phyloP scores from a whole-genome alignment of 2,797 vertebrate genomes.

The Ceryle rudis region DNA sequence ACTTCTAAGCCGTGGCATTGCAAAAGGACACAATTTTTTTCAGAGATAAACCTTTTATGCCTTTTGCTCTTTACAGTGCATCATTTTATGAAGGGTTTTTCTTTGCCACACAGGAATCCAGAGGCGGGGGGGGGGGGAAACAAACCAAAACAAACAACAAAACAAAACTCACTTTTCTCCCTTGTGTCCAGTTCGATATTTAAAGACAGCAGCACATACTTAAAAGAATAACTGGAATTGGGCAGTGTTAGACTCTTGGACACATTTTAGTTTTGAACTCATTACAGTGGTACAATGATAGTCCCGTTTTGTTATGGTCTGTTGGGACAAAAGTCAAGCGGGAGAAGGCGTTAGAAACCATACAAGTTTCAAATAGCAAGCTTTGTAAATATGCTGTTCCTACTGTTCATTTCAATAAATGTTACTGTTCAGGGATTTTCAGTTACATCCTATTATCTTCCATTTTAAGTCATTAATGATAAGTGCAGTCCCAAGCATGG shows the following conservation, averaged over 20 bases:
- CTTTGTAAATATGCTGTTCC: background rate
- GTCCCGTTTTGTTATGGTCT: background rate
- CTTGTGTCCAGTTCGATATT: background rate
- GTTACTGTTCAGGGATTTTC: background rate
- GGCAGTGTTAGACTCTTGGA: background rate
- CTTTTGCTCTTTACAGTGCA: background rate
- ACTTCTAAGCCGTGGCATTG: background rate
- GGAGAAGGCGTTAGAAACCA: background rate
- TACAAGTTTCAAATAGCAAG: background rate
- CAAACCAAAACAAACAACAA: background rate
- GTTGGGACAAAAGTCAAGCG: background rate
- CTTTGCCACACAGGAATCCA: background rate
- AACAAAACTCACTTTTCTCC: background rate
- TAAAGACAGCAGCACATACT: background rate
- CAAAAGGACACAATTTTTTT: background rate
- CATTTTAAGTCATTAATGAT: conserved; percentile 15
- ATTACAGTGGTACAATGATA: background rate
- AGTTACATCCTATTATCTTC: background rate
- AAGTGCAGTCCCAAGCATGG: background rate
- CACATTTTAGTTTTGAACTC: background rate
- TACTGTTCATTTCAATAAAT: background rate
- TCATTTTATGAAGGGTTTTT: background rate
- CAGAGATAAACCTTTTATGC: background rate
- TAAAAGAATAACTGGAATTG: background rate
- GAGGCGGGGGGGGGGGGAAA: background rate